Percentiles rank a stretch among this genome's conserved stretches.
These are phyloP conservation scores for Yponomeuta cagnagella DNA, from an alignment of 2,888 invertebrate species.

Conservation along the genomic window DNA sequence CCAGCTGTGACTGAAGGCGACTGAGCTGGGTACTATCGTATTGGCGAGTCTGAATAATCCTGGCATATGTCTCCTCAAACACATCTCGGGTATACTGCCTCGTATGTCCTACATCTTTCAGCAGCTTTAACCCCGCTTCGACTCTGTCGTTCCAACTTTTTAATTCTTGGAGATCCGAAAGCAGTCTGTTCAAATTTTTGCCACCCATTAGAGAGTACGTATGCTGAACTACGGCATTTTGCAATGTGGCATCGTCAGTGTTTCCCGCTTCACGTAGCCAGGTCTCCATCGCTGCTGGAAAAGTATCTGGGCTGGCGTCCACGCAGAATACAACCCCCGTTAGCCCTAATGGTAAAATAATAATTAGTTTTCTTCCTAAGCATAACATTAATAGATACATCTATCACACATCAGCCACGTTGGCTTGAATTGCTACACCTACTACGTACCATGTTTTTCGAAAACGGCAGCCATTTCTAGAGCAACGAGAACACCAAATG, in stretches of 20 bases:
- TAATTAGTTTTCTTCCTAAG: background rate
- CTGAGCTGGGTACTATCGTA: slow-evolving; percentile 11
- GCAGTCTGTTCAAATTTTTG: background rate
- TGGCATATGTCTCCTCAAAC: slow-evolving; percentile 17
- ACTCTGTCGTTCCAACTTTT: slow-evolving; percentile 13
- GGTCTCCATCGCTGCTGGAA: slow-evolving; percentile 6
- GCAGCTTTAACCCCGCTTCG: slow-evolving; percentile 9
- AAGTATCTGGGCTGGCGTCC: slow-evolving; percentile 18
- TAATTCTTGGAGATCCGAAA: slow-evolving; percentile 15
- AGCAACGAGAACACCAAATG: slow-evolving; percentile 20
- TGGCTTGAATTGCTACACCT: background rate
- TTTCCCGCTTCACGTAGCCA: slow-evolving; percentile 1
- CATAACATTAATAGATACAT: background rate
- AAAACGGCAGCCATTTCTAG: slow-evolving; percentile 22
- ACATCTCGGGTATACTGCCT: slow-evolving; percentile 17
- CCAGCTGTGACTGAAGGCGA: slow-evolving; percentile 17
- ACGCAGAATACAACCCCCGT: slow-evolving; percentile 19
- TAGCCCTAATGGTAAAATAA: slow-evolving; percentile 13
- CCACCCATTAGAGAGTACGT: slow-evolving; percentile 14
- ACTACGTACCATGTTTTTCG: slow-evolving; percentile 20
- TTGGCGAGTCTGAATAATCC: slow-evolving; percentile 17
- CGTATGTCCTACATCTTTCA: slow-evolving; percentile 17
- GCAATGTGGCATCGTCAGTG: slow-evolving; percentile 1
- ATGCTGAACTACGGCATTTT: slow-evolving; percentile 14
- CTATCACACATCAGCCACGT: too few relatives aligned